Conservation (phyloP, 1,140 invertebrate species). For the Drosophila bipectinata region DNA sequence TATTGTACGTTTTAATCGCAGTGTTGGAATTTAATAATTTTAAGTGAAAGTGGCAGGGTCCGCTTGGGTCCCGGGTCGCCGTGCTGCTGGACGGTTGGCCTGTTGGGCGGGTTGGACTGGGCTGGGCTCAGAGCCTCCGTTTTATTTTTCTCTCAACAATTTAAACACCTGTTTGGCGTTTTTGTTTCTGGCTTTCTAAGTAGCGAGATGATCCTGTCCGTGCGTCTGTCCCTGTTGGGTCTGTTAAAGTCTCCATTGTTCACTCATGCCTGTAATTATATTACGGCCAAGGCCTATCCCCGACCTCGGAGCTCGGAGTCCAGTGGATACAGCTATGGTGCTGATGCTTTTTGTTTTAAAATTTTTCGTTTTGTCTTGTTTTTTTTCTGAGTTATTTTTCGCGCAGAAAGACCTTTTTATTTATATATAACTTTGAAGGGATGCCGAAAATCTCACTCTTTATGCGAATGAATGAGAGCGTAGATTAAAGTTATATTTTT, state of each 20-base stretch:
- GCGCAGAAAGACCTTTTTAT: neutral
- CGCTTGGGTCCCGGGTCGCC: neutral
- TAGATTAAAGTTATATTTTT: neutral
- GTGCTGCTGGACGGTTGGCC: neutral
- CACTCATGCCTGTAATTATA: slow-evolving; percentile 38
- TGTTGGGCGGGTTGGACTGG: neutral
- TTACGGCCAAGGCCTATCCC: slow-evolving; percentile 16
- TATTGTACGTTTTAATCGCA: slow-evolving; percentile 53
- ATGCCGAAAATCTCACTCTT: neutral
- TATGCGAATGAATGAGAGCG: too few relatives aligned
- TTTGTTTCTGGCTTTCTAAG: slow-evolving; percentile 23
- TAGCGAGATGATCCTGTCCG: slow-evolving; percentile 39
- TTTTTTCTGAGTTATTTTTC: neutral
- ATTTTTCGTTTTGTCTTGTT: neutral
- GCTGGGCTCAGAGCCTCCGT: slow-evolving; percentile 13
- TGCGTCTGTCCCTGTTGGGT: neutral
- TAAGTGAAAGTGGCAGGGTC: slow-evolving; percentile 47
- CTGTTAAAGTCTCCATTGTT: slow-evolving; percentile 37
- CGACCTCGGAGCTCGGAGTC: neutral
- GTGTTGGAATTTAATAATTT: slow-evolving; percentile 69
- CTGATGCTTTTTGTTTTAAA: neutral
- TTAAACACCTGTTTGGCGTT: slow-evolving; percentile 54
- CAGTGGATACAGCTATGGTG: neutral
- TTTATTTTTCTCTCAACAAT: slow-evolving; percentile 44
- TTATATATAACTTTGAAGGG: neutral